Base-by-base conservation (phyloP, 23 tunicate genomes). In the Halocynthia roretzi region DNA sequence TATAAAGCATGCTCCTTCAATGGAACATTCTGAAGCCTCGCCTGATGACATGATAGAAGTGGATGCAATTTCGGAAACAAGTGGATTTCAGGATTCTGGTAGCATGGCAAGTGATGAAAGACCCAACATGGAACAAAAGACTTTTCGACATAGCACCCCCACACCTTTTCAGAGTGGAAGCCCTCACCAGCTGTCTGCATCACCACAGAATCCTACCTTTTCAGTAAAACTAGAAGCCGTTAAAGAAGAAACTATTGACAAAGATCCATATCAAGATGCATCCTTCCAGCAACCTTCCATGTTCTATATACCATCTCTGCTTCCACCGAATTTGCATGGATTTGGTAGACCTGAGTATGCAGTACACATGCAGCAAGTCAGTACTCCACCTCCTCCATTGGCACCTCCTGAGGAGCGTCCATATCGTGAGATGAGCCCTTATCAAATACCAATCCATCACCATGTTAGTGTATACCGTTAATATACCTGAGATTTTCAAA, bases 41-140 rank as follows among this genome's bases (percentile, higher is more conserved):
- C 53, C 84, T 14, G 86, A 76, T 57, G 87, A 86, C 23, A 79
- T 56, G 10, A 54, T 63, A 8, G 92, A 92, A 0, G 61, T 66
- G 18, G 89, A 84, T 49, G 49, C 84, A 22, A 22, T 62, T 10
- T 14, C 56, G 50, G 56, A 53, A 23, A 74, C 62, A 31, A 52
- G 62, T 10, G 63, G 14, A 74, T 64, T 48, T 8, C 55, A 14
- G 78, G 66, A 74, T 14, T 62, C 55, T n/a, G 78, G 56, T n/a
- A 18, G 23, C 21, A 49, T 19, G 31, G 71, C 22, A 17, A 40
- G 19, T 19, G 56, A 54, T 21, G 14, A 48, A 50, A 48, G 64
- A 8, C 14, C 22, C 22, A 64, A 64, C 8, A 64, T 74, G 10
- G 31, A 54, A 56, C 78, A 62, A 56, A 53, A 62, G 22, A 31